phyloP scores from a whole-genome alignment of 2,888 invertebrate species.

The Aspidiotus rigidus region DNA sequence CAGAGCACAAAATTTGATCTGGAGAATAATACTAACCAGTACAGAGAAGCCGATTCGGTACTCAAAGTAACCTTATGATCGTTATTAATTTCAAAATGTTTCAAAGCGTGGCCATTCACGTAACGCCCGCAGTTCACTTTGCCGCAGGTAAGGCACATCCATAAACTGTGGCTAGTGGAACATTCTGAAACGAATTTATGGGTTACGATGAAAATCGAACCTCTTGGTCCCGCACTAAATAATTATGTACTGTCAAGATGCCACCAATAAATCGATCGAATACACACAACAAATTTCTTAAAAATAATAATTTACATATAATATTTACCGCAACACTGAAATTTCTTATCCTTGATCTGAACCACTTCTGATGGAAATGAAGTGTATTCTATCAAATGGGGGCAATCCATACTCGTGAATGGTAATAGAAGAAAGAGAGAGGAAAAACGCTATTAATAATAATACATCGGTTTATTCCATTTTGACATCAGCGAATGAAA shows the following conservation, averaged over 20 bases:
- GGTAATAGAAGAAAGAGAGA: neutral
- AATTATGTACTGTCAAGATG: neutral
- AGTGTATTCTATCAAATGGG: conserved; percentile 27
- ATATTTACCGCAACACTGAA: conserved; percentile 21
- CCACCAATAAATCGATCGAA: no score
- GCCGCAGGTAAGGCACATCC: conserved; percentile 70
- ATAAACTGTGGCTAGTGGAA: conserved; percentile 56
- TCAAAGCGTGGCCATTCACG: conserved; percentile 63
- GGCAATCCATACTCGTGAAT: conserved; percentile 18
- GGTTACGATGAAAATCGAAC: neutral
- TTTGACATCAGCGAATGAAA: conserved; percentile 10
- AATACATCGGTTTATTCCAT: conserved; percentile 6
- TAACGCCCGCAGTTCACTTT: conserved; percentile 66
- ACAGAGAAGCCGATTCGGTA: conserved; percentile 62
- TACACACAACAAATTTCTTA: neutral
- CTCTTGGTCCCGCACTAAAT: no score
- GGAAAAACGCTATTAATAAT: conserved; percentile 5
- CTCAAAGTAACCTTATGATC: conserved; percentile 68
- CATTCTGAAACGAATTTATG: conserved; percentile 47
- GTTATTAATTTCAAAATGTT: conserved; percentile 54
- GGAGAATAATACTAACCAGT: conserved; percentile 52
- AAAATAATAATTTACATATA: neutral
- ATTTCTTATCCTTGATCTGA: conserved; percentile 16
- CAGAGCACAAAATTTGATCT: no score
- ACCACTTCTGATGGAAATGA: conserved; percentile 10